A percentile compares a stretch with the other conserved stretches of the same genome.
Conservation (phyloP, 2,888 invertebrate genomes). For the Arge pagana region DNA sequence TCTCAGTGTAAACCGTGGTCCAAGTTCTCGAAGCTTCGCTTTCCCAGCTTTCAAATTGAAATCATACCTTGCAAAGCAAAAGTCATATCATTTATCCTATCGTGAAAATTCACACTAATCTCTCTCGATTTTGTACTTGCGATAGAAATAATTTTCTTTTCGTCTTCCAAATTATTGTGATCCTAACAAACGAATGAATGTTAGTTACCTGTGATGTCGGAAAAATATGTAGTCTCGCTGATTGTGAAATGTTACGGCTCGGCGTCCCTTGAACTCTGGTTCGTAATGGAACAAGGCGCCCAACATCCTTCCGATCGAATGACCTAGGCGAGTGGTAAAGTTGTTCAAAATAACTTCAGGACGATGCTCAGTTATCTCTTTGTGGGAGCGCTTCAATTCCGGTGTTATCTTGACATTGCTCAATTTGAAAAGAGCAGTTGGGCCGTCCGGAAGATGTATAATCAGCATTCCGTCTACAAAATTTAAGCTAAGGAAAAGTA, state of each 20-base stretch:
- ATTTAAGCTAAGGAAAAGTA: slow-evolving; percentile 35
- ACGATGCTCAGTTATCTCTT: slow-evolving; percentile 82
- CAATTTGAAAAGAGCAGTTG: slow-evolving; percentile 94
- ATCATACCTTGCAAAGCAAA: slow-evolving; percentile 70
- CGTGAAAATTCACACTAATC: slow-evolving; percentile 10
- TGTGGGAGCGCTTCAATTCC: slow-evolving; percentile 77
- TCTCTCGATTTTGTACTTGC: not conserved
- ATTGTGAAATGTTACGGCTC: slow-evolving; percentile 97
- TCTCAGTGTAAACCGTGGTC: slow-evolving; percentile 94
- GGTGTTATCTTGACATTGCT: slow-evolving; percentile 90
- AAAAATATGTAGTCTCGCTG: slow-evolving; percentile 99
- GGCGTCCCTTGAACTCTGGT: slow-evolving; percentile 91
- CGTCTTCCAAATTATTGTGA: slow-evolving; percentile 2
- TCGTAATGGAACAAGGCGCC: slow-evolving; percentile 94
- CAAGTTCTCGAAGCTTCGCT: slow-evolving; percentile 86
- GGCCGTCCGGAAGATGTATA: slow-evolving; percentile 94
- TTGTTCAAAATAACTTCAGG: slow-evolving; percentile 95
- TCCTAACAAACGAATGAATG: not conserved
- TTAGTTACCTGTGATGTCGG: slow-evolving; percentile 84
- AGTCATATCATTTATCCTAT: slow-evolving; percentile 5
- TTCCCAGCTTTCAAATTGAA: slow-evolving; percentile 79
- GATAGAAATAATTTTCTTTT: not conserved
- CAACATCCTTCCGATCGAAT: slow-evolving; percentile 89
- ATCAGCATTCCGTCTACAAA: slow-evolving; percentile 81
- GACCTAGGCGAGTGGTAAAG: slow-evolving; percentile 92